Evolutionary conservation across 2,113 vertebrate genomes (phyloP).

Genomic region (Urocitellus parryii): DNA sequence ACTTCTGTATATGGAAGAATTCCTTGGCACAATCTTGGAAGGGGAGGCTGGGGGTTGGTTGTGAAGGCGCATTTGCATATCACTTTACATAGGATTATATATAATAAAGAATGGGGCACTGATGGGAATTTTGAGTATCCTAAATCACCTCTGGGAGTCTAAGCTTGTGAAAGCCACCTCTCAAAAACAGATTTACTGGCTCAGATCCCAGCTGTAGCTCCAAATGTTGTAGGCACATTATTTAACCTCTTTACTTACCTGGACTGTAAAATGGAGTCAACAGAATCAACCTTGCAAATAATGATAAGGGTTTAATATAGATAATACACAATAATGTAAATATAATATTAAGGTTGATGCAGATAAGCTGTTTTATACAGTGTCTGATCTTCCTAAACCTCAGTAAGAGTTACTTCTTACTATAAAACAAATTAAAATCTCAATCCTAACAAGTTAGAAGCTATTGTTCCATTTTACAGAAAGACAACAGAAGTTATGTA

Average conservation of each 20-base stretch:
- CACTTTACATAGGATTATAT: neutral
- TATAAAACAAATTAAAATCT: conserved; percentile 34
- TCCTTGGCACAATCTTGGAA: conserved; percentile 29
- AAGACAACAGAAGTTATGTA: conserved; percentile 15
- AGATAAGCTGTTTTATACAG: neutral
- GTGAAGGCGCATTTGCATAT: neutral
- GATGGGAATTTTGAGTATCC: conserved; percentile 7
- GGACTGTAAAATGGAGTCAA: conserved; percentile 24
- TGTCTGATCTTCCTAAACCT: neutral
- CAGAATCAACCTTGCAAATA: conserved; percentile 35
- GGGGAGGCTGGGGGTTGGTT: neutral
- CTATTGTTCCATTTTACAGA: conserved; percentile 54
- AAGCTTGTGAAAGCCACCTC: conserved; percentile 13
- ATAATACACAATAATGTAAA: neutral
- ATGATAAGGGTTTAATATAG: conserved; percentile 7
- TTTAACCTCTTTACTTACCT: conserved; percentile 44
- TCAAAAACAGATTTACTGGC: conserved; percentile 50
- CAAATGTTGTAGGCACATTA: neutral
- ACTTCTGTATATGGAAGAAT: conserved; percentile 19
- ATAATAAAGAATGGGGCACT: neutral
- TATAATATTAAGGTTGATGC: neutral
- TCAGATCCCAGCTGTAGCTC: neutral
- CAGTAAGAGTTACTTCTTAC: neutral
- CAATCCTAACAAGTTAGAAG: neutral
- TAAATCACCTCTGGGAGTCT: neutral